Evolutionary conservation across 2,797 vertebrate species (phyloP), one percentile per base, ranked within the genome.

Genomic region (Psittacula echo): DNA sequence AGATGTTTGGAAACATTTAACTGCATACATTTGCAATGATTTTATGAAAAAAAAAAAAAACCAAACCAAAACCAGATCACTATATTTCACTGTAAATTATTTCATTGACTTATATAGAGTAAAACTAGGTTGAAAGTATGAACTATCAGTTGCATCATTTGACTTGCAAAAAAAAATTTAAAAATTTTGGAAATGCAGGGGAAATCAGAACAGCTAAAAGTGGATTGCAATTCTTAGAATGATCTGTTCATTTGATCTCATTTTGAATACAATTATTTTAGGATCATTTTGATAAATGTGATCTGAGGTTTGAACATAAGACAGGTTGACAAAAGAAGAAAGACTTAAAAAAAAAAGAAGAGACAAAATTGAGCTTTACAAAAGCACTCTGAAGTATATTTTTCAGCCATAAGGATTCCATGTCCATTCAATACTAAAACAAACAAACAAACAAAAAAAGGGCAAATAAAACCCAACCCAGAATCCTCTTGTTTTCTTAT

Each of bases 391-490:
- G 37, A 71, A 27, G 3, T 6, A 3, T 32, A 39, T 50, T 66
- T 88, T 79, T 90, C 21, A 78, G 11, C 5, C 12, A 24, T 37
- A 62, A 27, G 2, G 7, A 34, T 58, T 26, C 4, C 2, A 0
- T 37, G 9, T 24, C 19, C 4, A 13, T 75, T 70, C 13, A 74
- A 60, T n/a, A 30, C 1, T 29, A 44, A 53, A 61, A 72, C 9
- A 56, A 56, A n/a, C 13, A n/a, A n/a, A 29, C 34, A 34, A 34
- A 34, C 34, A 29, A 44, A 32, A 56, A 44, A 18, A 3, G 5
- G 3, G 1, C 0, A 54, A 58, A 56, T 0, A 48, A 21, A 39
- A 10, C 15, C n/a, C 3, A 61, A 71, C 1, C 0, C 26, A 61
- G 71, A 34, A 0, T 0, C 1, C 7, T 30, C 13, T 30, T 73